phyloP scores from a whole-genome alignment of 2,113 vertebrate genomes.

The Naja naja region DNA sequence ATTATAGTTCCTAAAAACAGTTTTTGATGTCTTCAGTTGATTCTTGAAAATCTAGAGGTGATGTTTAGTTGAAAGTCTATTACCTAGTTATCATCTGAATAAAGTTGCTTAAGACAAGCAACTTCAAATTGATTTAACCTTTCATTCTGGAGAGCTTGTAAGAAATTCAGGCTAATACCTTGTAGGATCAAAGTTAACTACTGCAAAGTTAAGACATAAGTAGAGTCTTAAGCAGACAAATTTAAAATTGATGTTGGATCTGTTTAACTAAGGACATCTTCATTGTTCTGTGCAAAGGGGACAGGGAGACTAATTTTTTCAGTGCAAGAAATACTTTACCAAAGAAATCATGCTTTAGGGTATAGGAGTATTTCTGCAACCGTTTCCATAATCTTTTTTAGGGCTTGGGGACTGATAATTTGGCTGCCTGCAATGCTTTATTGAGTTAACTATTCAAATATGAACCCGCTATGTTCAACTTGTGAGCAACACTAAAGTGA shows the following conservation, averaged over 20 bases:
- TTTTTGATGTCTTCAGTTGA: background rate
- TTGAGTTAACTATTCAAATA: background rate
- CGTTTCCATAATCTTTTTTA: background rate
- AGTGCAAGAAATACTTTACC: background rate
- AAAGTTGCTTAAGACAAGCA: background rate
- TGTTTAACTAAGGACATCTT: background rate
- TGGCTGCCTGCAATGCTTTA: background rate
- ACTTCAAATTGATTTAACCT: background rate
- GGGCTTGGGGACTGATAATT: background rate
- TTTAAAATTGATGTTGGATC: background rate
- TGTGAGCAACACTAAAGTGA: background rate
- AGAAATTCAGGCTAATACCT: background rate
- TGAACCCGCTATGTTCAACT: background rate
- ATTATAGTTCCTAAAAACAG: background rate
- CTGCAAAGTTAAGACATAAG: background rate
- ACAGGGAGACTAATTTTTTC: background rate
- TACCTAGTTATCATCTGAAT: background rate
- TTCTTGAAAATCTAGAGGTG: background rate
- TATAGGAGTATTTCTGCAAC: background rate
- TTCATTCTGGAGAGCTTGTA: background rate
- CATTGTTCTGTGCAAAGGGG: background rate
- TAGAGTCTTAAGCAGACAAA: background rate
- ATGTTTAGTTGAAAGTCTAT: background rate
- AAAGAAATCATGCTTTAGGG: background rate
- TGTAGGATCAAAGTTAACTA: background rate